Base-by-base conservation (phyloP, 2,888 invertebrate genomes). In the Melinaea marsaeus region DNA sequence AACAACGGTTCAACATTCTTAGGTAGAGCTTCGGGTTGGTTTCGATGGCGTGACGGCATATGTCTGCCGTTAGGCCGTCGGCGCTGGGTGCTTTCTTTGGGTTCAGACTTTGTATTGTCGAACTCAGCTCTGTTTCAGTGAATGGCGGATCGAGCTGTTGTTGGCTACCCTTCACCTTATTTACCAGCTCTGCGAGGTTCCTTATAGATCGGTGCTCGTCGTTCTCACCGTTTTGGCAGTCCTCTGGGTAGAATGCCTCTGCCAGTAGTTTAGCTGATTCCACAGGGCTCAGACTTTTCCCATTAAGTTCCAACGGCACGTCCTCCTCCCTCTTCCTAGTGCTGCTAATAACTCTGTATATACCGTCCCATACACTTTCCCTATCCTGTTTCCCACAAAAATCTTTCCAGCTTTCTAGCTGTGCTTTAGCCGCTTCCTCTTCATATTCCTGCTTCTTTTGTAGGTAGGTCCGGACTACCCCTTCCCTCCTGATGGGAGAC, bases 11-110 rank as follows among this genome's bases (percentile, higher is more conserved):
- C 2, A 34, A 6, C 3, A 69, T 13, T 0, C 59, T 57, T 13
- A 66, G 47, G 32, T 62, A 61, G 2, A 62, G 3, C 2, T 60
- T 55, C 4, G 54, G 54, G 42, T 64, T 42, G 3, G 2, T 11
- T 0, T 6, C 0, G 4, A 66, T 57, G 3, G 58, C 68, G 0
- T n/a, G 4, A 0, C 32, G 1, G 37, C 70, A 70, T 5, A 67
- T 66, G 33, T 70, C 68, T 0, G 68, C 65, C 2, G 70, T 68
- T 13, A 68, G 55, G 0, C 66, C 68, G 13, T 70, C 70, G 0
- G 54, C 32, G 0, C 70, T 66, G 0, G 69, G 69, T 2, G 69
- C 69, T 51, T 68, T 69, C 34, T 62, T 66, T 0, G 70, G 65
- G 42, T 65, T 65, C 13, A 68, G 58, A 7, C 42, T 51, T 2